Base-by-base conservation (phyloP, 2,797 vertebrate species). In the Lutjanus argentimaculatus region DNA sequence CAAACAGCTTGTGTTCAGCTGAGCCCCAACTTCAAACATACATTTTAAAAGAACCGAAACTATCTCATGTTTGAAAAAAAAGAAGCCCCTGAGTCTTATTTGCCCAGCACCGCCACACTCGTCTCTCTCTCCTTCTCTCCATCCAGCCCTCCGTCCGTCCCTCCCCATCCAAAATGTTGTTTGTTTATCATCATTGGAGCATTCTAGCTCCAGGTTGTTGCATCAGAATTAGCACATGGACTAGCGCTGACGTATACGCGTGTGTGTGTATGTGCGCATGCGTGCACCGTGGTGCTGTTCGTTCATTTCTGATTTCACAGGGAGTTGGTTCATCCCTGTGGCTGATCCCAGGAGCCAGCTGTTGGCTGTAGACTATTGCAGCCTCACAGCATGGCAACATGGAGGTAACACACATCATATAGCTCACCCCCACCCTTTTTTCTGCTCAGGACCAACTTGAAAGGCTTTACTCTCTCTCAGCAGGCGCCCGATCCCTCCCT, bases 101-200 rank as follows among this genome's bases (percentile, higher is more conserved):
- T 95, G 91, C 91, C 90, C 84, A 85, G 82, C 67, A 49, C 76
- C 75, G 89, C 87, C 88, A 89, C 79, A 64, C 73, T 74, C 77
- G 53, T 22, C 70, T 13, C 53, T 70, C 59, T 80, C 52, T 61
- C 52, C 64, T 46, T 80, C 69, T 72, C 77, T 84, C 49, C 16
- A 76, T 89, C 77, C 80, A 83, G 73, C 83, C 84, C 75, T 85
- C 64, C 69, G 68, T 90, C 68, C 69, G 11, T 89, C 89, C 86
- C 91, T 89, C 91, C 91, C 84, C 75, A 83, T 90, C 85, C 87
- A 91, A 90, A 93, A 85, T 87, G 81, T 89, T 95, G 92, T 96
- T 94, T 95, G 92, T 96, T 96, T 95, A 94, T 95, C 94, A 94
- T 95, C 94, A 91, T 88, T 80, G 87, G 89, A 92, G 94, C 92